Percentiles rank a stretch among this genome's conserved stretches.
Conservation (phyloP, 2,113 vertebrate genomes). For the Pardalotus punctatus region DNA sequence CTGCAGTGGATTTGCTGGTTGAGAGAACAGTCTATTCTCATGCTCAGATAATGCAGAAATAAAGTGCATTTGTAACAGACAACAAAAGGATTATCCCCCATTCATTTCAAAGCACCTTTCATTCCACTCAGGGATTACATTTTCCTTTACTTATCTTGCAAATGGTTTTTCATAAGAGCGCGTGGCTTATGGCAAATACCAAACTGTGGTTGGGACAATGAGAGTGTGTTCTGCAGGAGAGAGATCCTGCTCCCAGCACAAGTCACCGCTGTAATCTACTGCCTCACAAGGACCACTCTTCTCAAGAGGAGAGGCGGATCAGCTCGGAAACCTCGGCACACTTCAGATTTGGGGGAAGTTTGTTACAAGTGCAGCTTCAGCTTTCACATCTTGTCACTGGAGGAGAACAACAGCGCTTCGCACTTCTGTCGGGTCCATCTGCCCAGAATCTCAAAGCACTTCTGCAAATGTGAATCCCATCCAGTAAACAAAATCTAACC, state of each 20-base stretch:
- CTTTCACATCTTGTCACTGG: neutral
- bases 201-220: slow-evolving; percentile 57
- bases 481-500: neutral
- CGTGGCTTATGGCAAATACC: slow-evolving; percentile 67
- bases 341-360: neutral
- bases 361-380: neutral
- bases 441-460: neutral
- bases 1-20: slow-evolving; percentile 61
- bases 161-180: slow-evolving; percentile 70
- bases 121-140: slow-evolving; percentile 79
- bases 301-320: neutral
- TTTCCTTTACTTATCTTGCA: slow-evolving; percentile 81
- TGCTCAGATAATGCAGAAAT: slow-evolving; percentile 77
- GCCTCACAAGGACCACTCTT: neutral
- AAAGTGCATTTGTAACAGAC: slow-evolving; percentile 78
- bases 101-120: slow-evolving; percentile 80
- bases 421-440: neutral
- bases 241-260: neutral
- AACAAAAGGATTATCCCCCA: slow-evolving; percentile 81
- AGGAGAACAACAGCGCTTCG: neutral
- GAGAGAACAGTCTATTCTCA: slow-evolving; percentile 61
- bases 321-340: neutral
- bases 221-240: neutral
- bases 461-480: neutral
- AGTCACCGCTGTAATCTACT: neutral